Conservation (phyloP, 2,888 invertebrate species). For the Baccha elongata region DNA sequence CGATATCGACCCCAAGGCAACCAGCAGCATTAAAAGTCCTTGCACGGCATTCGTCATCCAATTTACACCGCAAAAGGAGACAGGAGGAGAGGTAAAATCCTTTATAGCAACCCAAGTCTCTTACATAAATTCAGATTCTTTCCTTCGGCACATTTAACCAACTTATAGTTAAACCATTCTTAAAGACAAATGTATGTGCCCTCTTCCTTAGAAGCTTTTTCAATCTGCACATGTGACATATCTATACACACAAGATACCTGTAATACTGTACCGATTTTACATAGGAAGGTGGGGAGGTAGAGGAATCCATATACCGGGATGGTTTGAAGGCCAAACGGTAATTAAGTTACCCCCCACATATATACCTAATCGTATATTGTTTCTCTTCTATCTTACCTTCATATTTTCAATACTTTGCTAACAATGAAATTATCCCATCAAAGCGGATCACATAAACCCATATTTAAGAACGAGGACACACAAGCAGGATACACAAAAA, state of each 20-base stretch:
- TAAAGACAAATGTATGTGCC: slow-evolving; percentile 4
- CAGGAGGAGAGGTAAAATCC: slow-evolving; percentile 35
- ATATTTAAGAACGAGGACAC: slow-evolving; percentile 38
- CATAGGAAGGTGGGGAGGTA: too few relatives aligned
- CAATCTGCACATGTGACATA: slow-evolving; percentile 10
- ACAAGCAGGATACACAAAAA: slow-evolving; percentile 22
- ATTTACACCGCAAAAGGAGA: background rate
- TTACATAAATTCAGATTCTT: slow-evolving; percentile 47
- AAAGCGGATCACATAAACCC: slow-evolving; percentile 67
- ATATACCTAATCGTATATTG: too few relatives aligned
- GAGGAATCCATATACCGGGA: background rate
- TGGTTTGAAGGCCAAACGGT: slow-evolving; percentile 49
- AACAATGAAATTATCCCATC: slow-evolving; percentile 72
- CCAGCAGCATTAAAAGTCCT: slow-evolving; percentile 35
- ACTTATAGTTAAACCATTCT: slow-evolving; percentile 33
- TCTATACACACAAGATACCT: background rate
- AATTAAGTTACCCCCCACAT: slow-evolving; percentile 63
- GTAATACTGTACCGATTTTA: too few relatives aligned
- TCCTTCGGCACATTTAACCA: slow-evolving; percentile 43
- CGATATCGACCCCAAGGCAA: background rate
- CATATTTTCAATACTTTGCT: slow-evolving; percentile 68
- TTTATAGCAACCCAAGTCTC: slow-evolving; percentile 53
- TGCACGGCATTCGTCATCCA: slow-evolving; percentile 21
- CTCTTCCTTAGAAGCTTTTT: slow-evolving; percentile 5
- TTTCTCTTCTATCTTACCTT: slow-evolving; percentile 49